Percentiles rank a stretch among this genome's conserved stretches.
Evolutionary conservation across 2,888 invertebrate species (phyloP).

Genomic region (Rhagonycha lutea): DNA sequence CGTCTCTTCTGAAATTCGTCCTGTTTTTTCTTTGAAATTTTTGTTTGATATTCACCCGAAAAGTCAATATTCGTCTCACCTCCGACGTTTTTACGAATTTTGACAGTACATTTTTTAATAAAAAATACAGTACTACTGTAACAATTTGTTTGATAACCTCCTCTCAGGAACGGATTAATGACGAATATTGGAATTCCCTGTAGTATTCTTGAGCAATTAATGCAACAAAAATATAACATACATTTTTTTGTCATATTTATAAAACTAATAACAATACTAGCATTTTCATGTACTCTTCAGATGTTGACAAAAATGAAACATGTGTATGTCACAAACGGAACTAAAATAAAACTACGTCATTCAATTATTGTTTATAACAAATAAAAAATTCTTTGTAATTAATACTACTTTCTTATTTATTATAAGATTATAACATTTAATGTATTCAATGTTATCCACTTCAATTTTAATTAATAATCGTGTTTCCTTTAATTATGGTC

Average conservation of each 20-base stretch:
- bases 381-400: not conserved
- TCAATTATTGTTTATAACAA: not conserved
- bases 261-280: not conserved
- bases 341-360: not conserved
- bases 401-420: not conserved
- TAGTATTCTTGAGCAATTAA: too few relatives aligned
- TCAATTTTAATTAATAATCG: not conserved
- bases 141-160: too few relatives aligned
- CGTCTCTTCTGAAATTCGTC: too few relatives aligned
- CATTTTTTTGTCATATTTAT: not conserved
- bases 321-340: not conserved
- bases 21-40: too few relatives aligned
- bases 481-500: not conserved
- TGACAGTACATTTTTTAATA: too few relatives aligned
- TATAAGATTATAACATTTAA: not conserved
- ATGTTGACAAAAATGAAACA: not conserved
- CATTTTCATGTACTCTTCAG: not conserved
- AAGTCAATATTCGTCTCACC: too few relatives aligned
- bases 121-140: too few relatives aligned
- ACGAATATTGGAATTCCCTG: too few relatives aligned
- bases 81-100: too few relatives aligned
- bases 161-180: too few relatives aligned
- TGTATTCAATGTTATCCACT: not conserved
- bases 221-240: not conserved
- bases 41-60: too few relatives aligned